Percentiles rank a stretch among this genome's conserved stretches.
phyloP scores from a whole-genome alignment of 2,797 vertebrate genomes.

The Crypturellus tataupa region DNA sequence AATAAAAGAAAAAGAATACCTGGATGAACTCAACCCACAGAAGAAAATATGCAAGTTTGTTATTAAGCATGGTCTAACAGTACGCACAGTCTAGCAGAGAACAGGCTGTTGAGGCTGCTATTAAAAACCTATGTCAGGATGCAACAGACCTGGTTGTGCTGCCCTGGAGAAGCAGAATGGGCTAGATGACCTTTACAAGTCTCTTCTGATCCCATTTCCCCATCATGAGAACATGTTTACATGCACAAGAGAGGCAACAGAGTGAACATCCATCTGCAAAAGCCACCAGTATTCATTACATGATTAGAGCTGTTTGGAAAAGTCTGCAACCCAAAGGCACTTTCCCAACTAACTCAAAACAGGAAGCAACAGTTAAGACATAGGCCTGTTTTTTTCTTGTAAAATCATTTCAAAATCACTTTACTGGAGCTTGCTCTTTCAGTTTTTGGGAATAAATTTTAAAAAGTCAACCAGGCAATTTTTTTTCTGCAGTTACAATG shows the following conservation, averaged over 20 bases:
- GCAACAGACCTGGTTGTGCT: neutral
- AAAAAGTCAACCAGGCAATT: neutral
- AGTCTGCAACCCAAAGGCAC: neutral
- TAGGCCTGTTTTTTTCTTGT: neutral
- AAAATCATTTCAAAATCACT: neutral
- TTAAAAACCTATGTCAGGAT: neutral
- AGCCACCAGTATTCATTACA: neutral
- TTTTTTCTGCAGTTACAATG: neutral
- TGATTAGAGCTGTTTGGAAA: neutral
- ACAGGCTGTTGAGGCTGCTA: neutral
- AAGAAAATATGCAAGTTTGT: fast-evolving
- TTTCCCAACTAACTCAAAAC: neutral
- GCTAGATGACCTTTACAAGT: neutral
- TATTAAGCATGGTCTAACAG: neutral
- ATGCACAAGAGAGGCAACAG: neutral
- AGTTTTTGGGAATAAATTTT: neutral
- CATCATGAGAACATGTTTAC: neutral
- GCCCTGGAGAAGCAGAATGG: neutral
- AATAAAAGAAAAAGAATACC: neutral
- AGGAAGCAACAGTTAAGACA: neutral
- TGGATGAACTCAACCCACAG: neutral
- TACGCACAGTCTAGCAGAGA: neutral
- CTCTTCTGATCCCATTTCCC: neutral
- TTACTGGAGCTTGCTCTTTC: neutral
- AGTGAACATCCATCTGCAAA: neutral